These are phyloP conservation scores for Thymelicus acteon DNA, from an alignment of 2,888 invertebrate genomes.

Conservation along the genomic window DNA sequence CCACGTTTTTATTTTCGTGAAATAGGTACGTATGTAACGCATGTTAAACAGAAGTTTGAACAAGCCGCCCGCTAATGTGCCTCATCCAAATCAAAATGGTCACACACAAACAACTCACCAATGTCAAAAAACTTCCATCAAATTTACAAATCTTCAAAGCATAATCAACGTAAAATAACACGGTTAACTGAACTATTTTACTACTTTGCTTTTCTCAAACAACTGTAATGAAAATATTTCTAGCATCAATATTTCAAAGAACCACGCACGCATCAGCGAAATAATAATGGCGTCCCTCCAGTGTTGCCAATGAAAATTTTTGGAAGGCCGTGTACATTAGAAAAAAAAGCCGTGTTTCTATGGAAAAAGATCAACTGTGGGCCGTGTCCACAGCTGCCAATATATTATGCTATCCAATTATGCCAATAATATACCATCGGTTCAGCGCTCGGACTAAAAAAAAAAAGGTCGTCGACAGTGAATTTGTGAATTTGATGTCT, in stretches of 20 bases:
- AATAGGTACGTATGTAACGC: too few relatives aligned
- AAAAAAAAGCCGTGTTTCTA: too few relatives aligned
- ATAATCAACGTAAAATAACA: constrained; percentile 36
- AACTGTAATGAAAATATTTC: background rate
- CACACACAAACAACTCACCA: constrained; percentile 46
- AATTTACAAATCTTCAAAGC: constrained; percentile 35
- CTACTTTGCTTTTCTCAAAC: background rate
- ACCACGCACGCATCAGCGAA: constrained; percentile 16
- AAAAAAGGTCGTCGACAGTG: too few relatives aligned
- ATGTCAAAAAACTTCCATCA: constrained; percentile 50
- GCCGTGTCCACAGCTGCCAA: too few relatives aligned
- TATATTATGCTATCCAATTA: too few relatives aligned
- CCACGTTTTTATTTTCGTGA: background rate
- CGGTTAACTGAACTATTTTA: background rate
- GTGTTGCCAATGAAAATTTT: too few relatives aligned
- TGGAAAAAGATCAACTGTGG: too few relatives aligned
- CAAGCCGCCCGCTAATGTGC: constrained; percentile 18
- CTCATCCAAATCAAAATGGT: constrained; percentile 8
- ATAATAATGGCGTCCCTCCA: constrained; percentile 34
- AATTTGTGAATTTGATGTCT: too few relatives aligned
- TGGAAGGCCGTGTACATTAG: too few relatives aligned
- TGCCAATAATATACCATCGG: too few relatives aligned
- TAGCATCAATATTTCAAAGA: too few relatives aligned
- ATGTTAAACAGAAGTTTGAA: background rate
- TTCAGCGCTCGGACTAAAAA: too few relatives aligned